Conservation (phyloP, 2,113 vertebrate genomes). For the Clarias batrachus region DNA sequence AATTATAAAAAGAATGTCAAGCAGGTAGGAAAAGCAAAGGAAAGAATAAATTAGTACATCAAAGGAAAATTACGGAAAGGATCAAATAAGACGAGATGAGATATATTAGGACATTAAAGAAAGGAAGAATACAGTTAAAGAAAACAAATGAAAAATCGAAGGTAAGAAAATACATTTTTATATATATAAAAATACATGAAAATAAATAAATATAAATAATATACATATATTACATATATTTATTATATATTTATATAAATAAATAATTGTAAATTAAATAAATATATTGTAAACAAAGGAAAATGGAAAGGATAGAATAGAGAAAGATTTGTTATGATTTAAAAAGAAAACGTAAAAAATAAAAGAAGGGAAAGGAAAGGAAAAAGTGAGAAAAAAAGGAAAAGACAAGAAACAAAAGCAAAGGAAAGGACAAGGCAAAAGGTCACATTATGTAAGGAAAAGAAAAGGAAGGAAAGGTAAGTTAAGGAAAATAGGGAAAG, state of each 20-base stretch:
- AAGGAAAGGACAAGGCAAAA: not conserved
- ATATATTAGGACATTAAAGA: not conserved
- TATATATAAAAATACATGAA: too few relatives aligned
- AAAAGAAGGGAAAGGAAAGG: not conserved
- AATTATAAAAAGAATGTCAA: too few relatives aligned
- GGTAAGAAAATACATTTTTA: too few relatives aligned
- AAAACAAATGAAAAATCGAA: too few relatives aligned
- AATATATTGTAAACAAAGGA: not conserved
- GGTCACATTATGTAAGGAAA: too few relatives aligned
- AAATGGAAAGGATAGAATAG: not conserved
- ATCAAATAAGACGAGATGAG: not conserved
- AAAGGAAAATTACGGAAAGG: not conserved
- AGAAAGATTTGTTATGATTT: not conserved
- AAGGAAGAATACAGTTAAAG: not conserved
- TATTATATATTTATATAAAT: too few relatives aligned
- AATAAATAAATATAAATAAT: too few relatives aligned
- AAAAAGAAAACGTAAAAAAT: too few relatives aligned
- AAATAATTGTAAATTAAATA: too few relatives aligned
- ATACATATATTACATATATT: too few relatives aligned
- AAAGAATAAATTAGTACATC: not conserved
- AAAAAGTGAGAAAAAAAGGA: not conserved
- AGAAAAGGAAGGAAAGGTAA: not conserved
- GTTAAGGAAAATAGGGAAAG: too few relatives aligned
- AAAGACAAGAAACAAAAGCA: not conserved
- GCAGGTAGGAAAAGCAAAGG: not conserved